Base-by-base conservation (phyloP, 2,888 invertebrate species). In the Lepidochitona cinerea region DNA sequence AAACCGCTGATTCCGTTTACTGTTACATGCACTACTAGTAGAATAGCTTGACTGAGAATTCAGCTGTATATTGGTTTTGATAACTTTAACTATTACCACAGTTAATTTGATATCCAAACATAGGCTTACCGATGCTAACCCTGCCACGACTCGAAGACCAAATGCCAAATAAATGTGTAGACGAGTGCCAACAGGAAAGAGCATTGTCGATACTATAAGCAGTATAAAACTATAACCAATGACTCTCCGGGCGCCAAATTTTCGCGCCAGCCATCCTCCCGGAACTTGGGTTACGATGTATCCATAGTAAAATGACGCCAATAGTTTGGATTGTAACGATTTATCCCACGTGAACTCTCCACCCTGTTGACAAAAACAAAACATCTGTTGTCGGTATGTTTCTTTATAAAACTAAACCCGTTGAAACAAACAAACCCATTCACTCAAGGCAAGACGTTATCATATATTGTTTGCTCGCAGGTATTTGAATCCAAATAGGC, bases 231-330 rank as follows among this genome's bases (percentile, higher is more conserved):
- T 84, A 29, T 77, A 79, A 6, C 89, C 86, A 33, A 91, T 81
- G 54, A 91, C 87, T 4, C 84, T 77, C 71, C 86, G 88, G 54
- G 87, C 88, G 32, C 88, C 87, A 74, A 81, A 86, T 64, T 80
- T 72, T 69, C 83, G 83, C 0, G 82, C 80, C 6, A 82, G 73
- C 81, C 81, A 84, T 7, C 84, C 84, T 37, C 82, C 84, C 5
- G 82, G 83, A 32, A 85, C 71, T 64, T 84, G 83, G 5, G 82
- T 83, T 6, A 82, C 78, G 26, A 86, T 77, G 78, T 86, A 86
- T 1, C 86, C 86, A 72, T 83, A 86, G 78, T 85, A 86, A 71
- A 85, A 86, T 0, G 86, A 83, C 1, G 84, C 82, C 18, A 85
- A 70, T 7, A 86, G 79, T 1, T 79, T 73, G 1, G 83, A 81